Percentiles rank a stretch among this genome's conserved stretches.
These are phyloP conservation scores for Magallana gigas DNA, from an alignment of 1,140 invertebrate species.

Conservation along the genomic window DNA sequence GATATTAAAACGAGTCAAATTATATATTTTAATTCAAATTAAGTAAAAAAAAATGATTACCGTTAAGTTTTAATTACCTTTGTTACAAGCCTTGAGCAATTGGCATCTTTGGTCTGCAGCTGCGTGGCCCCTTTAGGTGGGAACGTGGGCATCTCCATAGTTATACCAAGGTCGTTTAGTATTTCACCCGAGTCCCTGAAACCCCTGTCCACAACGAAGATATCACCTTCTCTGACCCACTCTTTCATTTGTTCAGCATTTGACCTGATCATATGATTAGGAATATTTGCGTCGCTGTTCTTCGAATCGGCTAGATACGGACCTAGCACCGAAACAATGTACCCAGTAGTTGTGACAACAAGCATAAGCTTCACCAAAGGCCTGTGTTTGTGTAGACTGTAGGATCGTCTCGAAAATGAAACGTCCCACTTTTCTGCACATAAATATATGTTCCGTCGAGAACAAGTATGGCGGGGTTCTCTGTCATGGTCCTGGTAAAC, in stretches of 20 bases:
- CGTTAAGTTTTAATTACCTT: constrained; percentile 31
- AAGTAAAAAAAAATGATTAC: too few relatives aligned
- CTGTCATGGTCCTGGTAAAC: constrained; percentile 18
- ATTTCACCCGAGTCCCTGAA: constrained; percentile 38
- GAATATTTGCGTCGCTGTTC: constrained; percentile 33
- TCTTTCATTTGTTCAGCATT: constrained; percentile 42
- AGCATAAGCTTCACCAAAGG: constrained; percentile 39
- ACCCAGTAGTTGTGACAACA: constrained; percentile 36
- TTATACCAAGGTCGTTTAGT: constrained; percentile 39
- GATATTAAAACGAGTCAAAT: not conserved
- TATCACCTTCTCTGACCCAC: constrained; percentile 39
- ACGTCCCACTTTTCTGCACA: constrained; percentile 48
- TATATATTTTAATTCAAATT: not conserved
- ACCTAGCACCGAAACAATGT: constrained; percentile 38
- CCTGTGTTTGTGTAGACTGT: constrained; percentile 30
- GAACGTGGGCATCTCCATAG: constrained; percentile 46
- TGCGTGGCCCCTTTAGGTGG: constrained; percentile 20
- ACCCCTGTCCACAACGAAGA: constrained; percentile 49
- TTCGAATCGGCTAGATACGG: constrained; percentile 41
- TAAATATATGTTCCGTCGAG: constrained; percentile 50
- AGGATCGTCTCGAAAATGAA: constrained; percentile 40
- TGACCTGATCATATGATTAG: constrained; percentile 20
- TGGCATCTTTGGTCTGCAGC: constrained; percentile 24
- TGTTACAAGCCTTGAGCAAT: constrained; percentile 40
- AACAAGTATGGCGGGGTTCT: constrained; percentile 37